These are phyloP conservation scores for Sinotaia quadrata DNA, from an alignment of 2,888 invertebrate genomes.

Conservation along the genomic window DNA sequence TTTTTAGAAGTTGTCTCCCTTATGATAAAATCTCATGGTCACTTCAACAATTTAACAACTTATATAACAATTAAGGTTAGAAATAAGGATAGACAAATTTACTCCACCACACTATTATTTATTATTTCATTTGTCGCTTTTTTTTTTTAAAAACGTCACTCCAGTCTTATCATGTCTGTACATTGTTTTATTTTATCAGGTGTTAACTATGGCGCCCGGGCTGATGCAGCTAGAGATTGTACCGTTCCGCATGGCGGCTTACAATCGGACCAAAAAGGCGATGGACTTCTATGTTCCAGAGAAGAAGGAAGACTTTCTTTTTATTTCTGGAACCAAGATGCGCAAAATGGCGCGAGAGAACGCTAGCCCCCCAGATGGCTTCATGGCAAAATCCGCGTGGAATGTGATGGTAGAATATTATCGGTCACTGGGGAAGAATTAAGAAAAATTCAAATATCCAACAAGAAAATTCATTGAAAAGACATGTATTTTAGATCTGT, in stretches of 20 bases:
- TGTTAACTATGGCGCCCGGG: constrained; percentile 95
- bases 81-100: no score
- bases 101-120: no score
- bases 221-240: constrained; percentile 93
- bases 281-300: constrained; percentile 96
- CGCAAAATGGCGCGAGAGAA: constrained; percentile 84
- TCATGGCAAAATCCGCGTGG: constrained; percentile 99
- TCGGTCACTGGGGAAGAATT: constrained; percentile 55
- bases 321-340: constrained; percentile 96
- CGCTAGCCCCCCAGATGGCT: constrained; percentile 92
- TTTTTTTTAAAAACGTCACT: no score
- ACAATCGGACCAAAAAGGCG: constrained; percentile 85
- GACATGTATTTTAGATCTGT: no score
- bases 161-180: no score
- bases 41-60: no score
- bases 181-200: constrained; percentile 71
- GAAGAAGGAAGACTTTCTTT: constrained; percentile 93
- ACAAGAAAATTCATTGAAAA: no score
- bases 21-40: no score
- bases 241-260: constrained; percentile 98
- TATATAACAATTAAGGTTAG: no score
- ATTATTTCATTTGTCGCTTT: no score
- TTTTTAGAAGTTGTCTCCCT: no score
- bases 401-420: constrained; percentile 81
- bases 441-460: no score